Evolutionary conservation across 1,140 invertebrate species (phyloP).

Genomic region (Sinella curviseta): DNA sequence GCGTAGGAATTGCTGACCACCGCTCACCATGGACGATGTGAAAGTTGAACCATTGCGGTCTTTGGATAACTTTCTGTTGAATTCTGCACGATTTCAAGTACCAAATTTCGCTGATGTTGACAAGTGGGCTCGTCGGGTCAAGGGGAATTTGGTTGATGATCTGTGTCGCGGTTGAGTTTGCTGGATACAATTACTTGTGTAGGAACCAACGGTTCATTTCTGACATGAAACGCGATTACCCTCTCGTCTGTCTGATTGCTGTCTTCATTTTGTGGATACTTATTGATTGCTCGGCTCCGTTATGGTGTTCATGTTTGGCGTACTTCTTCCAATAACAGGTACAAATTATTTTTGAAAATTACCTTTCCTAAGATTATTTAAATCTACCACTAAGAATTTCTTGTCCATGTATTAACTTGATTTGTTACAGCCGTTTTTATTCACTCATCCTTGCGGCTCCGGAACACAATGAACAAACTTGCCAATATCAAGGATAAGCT

Average conservation of each 20-base stretch:
- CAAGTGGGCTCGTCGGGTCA: slow-evolving; percentile 79
- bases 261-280: slow-evolving; percentile 65
- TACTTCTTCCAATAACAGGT: slow-evolving; percentile 72
- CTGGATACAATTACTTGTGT: slow-evolving; percentile 65
- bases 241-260: slow-evolving; percentile 62
- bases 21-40: slow-evolving; percentile 50
- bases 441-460: slow-evolving; percentile 75
- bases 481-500: slow-evolving; percentile 74
- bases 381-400: too few species aligned
- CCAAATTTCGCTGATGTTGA: slow-evolving; percentile 76
- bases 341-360: too few species aligned
- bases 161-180: slow-evolving; percentile 63
- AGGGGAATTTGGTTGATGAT: slow-evolving; percentile 72
- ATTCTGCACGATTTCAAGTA: slow-evolving; percentile 75
- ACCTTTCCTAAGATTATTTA: too few species aligned
- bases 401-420: background rate
- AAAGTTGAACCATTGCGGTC: slow-evolving; percentile 71
- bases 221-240: slow-evolving; percentile 69
- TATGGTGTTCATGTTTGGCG: slow-evolving; percentile 71
- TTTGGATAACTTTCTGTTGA: slow-evolving; percentile 75
- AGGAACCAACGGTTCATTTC: slow-evolving; percentile 63
- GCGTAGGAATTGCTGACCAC: too few species aligned
- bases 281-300: slow-evolving; percentile 72
- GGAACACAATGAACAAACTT: slow-evolving; percentile 78
- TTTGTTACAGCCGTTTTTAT: slow-evolving; percentile 68